Conservation (phyloP, 2,888 invertebrate genomes). For the Brenthis daphne region DNA sequence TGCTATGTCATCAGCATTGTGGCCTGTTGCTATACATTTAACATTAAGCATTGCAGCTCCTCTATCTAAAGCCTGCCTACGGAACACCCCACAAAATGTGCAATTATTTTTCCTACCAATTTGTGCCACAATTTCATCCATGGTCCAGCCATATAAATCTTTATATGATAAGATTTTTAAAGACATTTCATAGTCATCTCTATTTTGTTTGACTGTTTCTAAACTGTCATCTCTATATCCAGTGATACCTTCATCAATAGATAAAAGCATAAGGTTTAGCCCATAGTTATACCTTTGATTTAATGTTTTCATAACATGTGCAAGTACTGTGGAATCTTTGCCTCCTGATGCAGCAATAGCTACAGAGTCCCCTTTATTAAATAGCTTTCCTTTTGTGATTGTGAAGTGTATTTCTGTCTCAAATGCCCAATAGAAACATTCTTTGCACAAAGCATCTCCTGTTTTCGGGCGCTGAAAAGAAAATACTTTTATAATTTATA, state of each 20-base stretch:
- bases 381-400: slow-evolving; percentile 90
- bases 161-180: slow-evolving; percentile 97
- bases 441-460: slow-evolving; percentile 94
- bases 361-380: slow-evolving; percentile 91
- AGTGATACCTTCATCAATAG: slow-evolving; percentile 99
- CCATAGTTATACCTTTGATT: slow-evolving; percentile 96
- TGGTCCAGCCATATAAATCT: slow-evolving; percentile 99
- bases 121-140: slow-evolving; percentile 97
- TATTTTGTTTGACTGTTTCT: slow-evolving; percentile 97
- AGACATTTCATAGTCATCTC: slow-evolving; percentile 95
- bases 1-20: slow-evolving; percentile 98
- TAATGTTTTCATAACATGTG: slow-evolving; percentile 94
- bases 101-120: slow-evolving; percentile 96
- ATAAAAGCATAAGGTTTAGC: slow-evolving; percentile 93
- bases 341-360: slow-evolving; percentile 97
- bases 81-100: slow-evolving; percentile 97
- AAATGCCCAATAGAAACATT: slow-evolving; percentile 96
- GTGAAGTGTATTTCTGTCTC: slow-evolving; percentile 97
- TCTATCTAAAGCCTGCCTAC: slow-evolving; percentile 97
- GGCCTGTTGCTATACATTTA: slow-evolving; percentile 97
- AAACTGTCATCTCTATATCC: slow-evolving; percentile 97
- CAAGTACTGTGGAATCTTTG: slow-evolving; percentile 98
- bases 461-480: slow-evolving; percentile 91
- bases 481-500: slow-evolving; percentile 23
- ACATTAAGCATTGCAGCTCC: slow-evolving; percentile 95